A percentile compares a stretch with the other conserved stretches of the same genome.
These are phyloP conservation scores for Oceanodroma tethys DNA, from an alignment of 2,113 vertebrate genomes.

Conservation along the genomic window DNA sequence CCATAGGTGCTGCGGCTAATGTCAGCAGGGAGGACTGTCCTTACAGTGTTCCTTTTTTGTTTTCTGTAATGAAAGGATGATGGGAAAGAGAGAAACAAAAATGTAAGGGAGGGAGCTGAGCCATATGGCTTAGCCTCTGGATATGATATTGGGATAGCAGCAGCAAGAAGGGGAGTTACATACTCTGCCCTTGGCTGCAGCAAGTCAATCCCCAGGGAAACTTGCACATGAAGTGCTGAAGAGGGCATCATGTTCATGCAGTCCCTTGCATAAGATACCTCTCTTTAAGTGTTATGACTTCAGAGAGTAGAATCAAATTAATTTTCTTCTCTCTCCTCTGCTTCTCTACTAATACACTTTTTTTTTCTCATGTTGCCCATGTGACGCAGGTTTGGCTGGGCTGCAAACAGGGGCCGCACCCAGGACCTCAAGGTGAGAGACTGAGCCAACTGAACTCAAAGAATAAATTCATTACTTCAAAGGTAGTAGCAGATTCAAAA, in stretches of 20 bases:
- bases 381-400: not conserved
- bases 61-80: not conserved
- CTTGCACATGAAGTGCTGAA: not conserved
- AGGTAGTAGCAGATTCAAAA: not conserved
- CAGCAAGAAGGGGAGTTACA: not conserved
- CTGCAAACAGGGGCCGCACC: not conserved
- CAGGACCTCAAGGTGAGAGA: not conserved
- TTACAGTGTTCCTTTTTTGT: not conserved
- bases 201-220: not conserved
- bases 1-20: not conserved
- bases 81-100: not conserved
- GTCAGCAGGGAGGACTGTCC: not conserved
- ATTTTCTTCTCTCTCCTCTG: not conserved
- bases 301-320: not conserved
- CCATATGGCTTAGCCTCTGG: not conserved
- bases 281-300: not conserved
- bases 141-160: not conserved
- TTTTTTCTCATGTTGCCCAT: not conserved
- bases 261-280: not conserved
- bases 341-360: not conserved
- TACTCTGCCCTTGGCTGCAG: not conserved
- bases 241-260: not conserved
- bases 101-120: not conserved
- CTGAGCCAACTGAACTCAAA: not conserved
- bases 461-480: not conserved